Evolutionary conservation across 2,113 vertebrate genomes (phyloP).

Genomic region (Dryoscopus gambensis): DNA sequence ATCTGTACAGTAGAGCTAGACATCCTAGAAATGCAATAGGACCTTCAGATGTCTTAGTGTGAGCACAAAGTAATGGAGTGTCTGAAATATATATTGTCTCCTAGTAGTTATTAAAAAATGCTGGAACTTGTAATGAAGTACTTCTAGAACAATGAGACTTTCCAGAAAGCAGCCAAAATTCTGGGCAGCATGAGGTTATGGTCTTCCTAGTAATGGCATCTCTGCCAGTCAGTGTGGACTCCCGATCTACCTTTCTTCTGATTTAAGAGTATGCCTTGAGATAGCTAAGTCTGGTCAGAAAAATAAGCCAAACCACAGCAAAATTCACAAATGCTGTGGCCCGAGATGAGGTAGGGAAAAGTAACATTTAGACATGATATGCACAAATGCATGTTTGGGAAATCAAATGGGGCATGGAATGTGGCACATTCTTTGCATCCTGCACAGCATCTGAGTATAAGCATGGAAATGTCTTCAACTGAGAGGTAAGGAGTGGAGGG

Average conservation of each 20-base stretch:
- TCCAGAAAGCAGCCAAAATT: background rate
- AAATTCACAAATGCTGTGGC: background rate
- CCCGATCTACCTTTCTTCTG: background rate
- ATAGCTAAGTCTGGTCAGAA: background rate
- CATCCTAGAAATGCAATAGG: background rate
- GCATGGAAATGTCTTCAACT: background rate
- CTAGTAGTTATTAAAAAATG: background rate
- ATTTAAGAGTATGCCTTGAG: background rate
- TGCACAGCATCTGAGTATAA: background rate
- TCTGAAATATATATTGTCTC: background rate
- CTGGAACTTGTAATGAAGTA: background rate
- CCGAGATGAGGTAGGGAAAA: background rate
- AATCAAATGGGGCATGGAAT: background rate
- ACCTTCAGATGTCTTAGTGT: background rate
- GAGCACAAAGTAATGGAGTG: background rate
- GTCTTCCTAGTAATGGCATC: background rate
- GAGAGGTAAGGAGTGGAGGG: background rate
- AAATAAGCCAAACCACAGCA: background rate
- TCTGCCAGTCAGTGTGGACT: background rate
- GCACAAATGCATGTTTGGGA: background rate
- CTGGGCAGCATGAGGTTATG: background rate
- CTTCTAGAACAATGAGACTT: background rate
- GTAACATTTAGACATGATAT: background rate
- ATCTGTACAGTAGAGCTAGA: background rate
- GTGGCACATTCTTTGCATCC: background rate